A percentile compares a stretch with the other conserved stretches of the same genome.
phyloP scores from a whole-genome alignment of 2,113 vertebrate genomes.

The Haemorhous mexicanus region DNA sequence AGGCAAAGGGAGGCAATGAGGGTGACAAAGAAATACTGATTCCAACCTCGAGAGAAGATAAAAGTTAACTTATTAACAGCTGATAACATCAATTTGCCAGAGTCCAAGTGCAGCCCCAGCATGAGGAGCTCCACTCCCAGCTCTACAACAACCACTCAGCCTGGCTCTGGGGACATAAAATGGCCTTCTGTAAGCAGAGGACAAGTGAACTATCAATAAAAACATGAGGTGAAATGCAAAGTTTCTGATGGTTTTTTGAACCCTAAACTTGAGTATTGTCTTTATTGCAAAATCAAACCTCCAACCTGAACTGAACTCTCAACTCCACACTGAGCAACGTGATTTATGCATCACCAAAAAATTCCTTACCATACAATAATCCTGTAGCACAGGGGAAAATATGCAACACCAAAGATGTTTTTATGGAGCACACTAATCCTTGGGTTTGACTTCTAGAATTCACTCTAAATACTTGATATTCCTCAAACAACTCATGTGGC shows the following conservation, averaged over 20 bases:
- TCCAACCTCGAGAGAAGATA: not conserved
- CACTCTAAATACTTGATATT: not conserved
- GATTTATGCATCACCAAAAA: not conserved
- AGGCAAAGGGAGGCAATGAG: not conserved
- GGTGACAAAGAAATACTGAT: not conserved
- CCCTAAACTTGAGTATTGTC: not conserved
- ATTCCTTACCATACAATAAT: not conserved
- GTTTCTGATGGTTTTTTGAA: not conserved
- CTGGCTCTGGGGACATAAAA: not conserved
- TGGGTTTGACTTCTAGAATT: not conserved
- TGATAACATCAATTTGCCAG: not conserved
- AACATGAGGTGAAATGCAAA: not conserved
- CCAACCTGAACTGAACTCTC: not conserved
- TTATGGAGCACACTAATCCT: not conserved
- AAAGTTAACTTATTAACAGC: not conserved
- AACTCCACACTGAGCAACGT: not conserved
- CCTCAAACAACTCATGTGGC: not conserved
- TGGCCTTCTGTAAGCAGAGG: not conserved
- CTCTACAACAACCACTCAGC: not conserved
- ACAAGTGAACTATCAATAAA: not conserved
- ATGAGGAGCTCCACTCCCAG: not conserved
- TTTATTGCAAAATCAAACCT: not conserved
- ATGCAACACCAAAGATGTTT: not conserved
- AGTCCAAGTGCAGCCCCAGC: not conserved
- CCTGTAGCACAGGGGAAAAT: not conserved